Base-by-base conservation (phyloP, 2,888 invertebrate genomes). In the Eucera pruinosa region DNA sequence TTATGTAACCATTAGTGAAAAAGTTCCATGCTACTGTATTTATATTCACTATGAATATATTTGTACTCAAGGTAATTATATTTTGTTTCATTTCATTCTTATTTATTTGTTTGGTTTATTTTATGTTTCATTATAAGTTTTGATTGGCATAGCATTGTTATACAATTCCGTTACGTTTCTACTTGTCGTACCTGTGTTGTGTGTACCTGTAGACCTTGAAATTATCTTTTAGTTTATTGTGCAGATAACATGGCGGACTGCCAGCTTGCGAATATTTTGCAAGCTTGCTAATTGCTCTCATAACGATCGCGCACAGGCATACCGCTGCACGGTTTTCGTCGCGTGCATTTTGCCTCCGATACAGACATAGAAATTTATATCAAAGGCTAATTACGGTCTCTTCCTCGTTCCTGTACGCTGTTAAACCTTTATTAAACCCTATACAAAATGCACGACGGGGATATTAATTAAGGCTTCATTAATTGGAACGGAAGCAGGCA, bases 381-480 rank as follows among this genome's bases (percentile, higher is more conserved):
- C 62, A 48, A 30, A 41, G 20, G 7, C 33, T 30, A 36, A 52
- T 58, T 52, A 57, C 30, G 3, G 23, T 39, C 47, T 43, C 52
- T 54, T 58, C 58, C 50, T 43, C n/a, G 15, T 45, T 52, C 52
- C n/a, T 25, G 47, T 52, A 36, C 15, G 60, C 27, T n/a, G 27
- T 71, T 75, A 47, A 54, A 66, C 47, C 33, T 74, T 62, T 58
- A 27, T 68, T 77, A 64, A 68, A 36, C 52, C 25, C n/a, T 15
- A n/a, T 13, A 39, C 9, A 68, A 62, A 68, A 67, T 54, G 30
- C 11, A 20, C 18, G 48, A 15, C 58, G 50, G 33, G 6, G 48
- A 45, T n/a, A 54, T 64, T 71, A 74, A 74, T 74, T 71, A 57
- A 39, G 73, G 64, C 43, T 64, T 71, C 52, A 9, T 71, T 74